A percentile compares a stretch with the other conserved stretches of the same genome.
Evolutionary conservation across 2,797 vertebrate species (phyloP).

Genomic region (Limnodromus scolopaceus): DNA sequence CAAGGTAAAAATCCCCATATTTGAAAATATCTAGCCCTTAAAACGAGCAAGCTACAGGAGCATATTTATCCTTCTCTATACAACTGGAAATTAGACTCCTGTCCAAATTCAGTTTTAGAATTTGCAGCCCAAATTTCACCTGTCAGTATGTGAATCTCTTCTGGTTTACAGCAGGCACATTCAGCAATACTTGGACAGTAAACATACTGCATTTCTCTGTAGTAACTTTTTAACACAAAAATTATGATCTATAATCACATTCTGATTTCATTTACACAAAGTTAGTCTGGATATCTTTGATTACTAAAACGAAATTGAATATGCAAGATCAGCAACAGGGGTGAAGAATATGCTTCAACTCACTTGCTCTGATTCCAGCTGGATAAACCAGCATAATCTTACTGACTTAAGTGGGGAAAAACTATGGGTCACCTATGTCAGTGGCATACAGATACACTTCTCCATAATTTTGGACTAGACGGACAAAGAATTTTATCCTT

Average conservation of each 20-base stretch:
- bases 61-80: not conserved
- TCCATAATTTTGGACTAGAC: not conserved
- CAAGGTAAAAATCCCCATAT: not conserved
- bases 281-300: not conserved
- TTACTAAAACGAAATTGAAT: not conserved
- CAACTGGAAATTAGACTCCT: not conserved
- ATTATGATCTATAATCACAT: not conserved
- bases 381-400: not conserved
- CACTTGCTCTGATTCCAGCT: not conserved
- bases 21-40: not conserved
- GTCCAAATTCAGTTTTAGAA: not conserved
- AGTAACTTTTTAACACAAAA: not conserved
- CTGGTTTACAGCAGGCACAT: not conserved
- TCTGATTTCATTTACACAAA: not conserved
- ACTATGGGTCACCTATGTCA: not conserved
- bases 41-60: not conserved
- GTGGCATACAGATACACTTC: not conserved
- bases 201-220: not conserved
- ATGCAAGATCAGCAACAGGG: not conserved
- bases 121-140: not conserved
- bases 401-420: not conserved
- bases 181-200: not conserved
- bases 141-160: not conserved
- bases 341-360: not conserved
- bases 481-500: not conserved